These are phyloP conservation scores for Sinocyclocheilus rhinocerous DNA, from an alignment of 2,113 vertebrate species.

Conservation along the genomic window DNA sequence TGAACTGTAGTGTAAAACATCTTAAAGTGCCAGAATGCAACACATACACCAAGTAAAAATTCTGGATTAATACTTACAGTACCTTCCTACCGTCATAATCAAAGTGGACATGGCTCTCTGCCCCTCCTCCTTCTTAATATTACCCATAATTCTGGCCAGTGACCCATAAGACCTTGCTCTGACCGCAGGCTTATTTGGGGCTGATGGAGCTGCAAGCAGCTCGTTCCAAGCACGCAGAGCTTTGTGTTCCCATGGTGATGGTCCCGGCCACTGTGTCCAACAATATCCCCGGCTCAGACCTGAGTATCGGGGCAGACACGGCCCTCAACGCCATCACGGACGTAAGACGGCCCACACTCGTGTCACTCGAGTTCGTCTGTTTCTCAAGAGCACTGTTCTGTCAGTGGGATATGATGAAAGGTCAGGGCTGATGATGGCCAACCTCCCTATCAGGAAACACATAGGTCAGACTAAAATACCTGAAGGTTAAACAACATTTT, in stretches of 20 bases:
- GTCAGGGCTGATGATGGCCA: constrained; percentile 3
- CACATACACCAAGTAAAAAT: constrained; percentile 7
- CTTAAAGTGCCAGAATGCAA: no score
- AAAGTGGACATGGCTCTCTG: constrained; percentile 75
- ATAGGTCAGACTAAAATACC: not conserved
- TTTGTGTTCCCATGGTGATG: constrained; percentile 97
- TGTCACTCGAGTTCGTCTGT: not conserved
- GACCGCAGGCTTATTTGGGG: constrained; percentile 91
- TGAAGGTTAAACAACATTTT: not conserved
- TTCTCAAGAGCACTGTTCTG: not conserved
- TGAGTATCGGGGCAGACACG: constrained; percentile 97
- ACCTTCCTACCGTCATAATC: no score
- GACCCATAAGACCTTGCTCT: constrained; percentile 54
- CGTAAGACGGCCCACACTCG: constrained; percentile 81
- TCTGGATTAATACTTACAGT: no score
- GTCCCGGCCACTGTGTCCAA: constrained; percentile 98
- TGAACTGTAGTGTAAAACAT: not conserved
- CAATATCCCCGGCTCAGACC: constrained; percentile 96
- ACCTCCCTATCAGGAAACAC: not conserved
- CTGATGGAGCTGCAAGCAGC: constrained; percentile 87
- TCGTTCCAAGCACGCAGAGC: constrained; percentile 81
- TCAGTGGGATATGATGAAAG: not conserved
- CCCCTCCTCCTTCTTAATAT: constrained; percentile 45
- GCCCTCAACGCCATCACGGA: constrained; percentile 97
- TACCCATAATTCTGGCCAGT: constrained; percentile 12